Evolutionary conservation across 1,140 invertebrate species (phyloP), one percentile per base, ranked within the genome.

Genomic region (Drosophila sturtevanti): DNA sequence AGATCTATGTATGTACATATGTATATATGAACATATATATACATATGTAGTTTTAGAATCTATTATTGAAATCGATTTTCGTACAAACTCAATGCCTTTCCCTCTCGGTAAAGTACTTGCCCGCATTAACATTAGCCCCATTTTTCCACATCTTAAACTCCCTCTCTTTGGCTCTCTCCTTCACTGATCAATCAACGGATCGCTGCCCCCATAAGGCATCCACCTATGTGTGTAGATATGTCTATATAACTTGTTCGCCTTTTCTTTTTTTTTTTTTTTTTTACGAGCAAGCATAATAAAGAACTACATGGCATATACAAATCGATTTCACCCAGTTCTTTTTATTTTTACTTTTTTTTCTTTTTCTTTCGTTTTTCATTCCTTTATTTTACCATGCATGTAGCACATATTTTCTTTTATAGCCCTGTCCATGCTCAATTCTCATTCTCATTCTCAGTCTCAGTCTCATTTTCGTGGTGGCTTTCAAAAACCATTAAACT

Each of bases 281-380:
- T 70, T 48, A 6, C 35, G 66, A 54, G 81, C 69, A 70, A 66
- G 63, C 51, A 68, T 61, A 76, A 63, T 62, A 85, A 77, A 81
- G 69, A 77, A 86, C 66, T 61, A 60, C 73, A 70, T 61, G 59
- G 66, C 67, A 52, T 66, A 77, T 86, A 87, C 81, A 89, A 86
- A 86, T 86, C 84, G 82, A 86, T 86, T 86, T 82, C 80, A 87
- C 75, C 65, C 79, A 81, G 71, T 82, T 87, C 71, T 66, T 37
- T 61, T 52, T 31, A 38, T 61, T 61, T 68, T 58, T 68, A 55
- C 18, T 31, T 44, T 11, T 11, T n/a, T 35, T 48, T 51, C 56
- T 71, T 64, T 85, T 56, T 16, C 2, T 18, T 48, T 48, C 7
- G 6, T 24, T 24, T 24, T 24, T 4, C 4, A n/a, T n/a, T n/a